phyloP scores from a whole-genome alignment of 1,140 invertebrate species.

The Goniozus legneri region DNA sequence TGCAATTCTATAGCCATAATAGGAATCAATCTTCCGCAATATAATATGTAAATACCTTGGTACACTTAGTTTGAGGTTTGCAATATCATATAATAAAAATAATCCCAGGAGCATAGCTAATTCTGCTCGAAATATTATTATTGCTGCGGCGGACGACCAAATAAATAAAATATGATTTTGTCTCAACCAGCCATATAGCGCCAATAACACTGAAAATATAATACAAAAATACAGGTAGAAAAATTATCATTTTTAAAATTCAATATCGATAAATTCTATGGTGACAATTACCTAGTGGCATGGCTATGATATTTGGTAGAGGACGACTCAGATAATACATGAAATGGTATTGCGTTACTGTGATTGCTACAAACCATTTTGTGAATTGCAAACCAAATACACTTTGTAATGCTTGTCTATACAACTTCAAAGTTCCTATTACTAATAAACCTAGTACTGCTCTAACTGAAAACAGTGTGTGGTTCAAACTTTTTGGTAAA shows the following conservation, averaged over 20 bases:
- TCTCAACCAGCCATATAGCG: conserved; percentile 81
- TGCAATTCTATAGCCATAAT: conserved; percentile 26
- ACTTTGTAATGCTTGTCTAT: conserved; percentile 67
- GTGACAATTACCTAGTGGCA: conserved; percentile 76
- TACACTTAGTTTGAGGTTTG: conserved; percentile 51
- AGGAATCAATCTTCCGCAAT: conserved; percentile 22
- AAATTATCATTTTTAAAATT: conserved; percentile 1
- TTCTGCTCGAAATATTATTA: conserved; percentile 90
- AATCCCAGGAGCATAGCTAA: conserved; percentile 83
- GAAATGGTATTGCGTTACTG: conserved; percentile 93
- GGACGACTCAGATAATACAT: conserved; percentile 94
- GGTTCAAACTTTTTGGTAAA: background rate
- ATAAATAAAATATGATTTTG: conserved; percentile 76
- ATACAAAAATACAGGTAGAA: conserved; percentile 1
- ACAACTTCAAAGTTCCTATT: conserved; percentile 68
- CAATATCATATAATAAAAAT: conserved; percentile 78
- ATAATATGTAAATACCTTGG: conserved; percentile 46
- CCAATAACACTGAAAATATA: conserved; percentile 76
- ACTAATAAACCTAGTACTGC: conserved; percentile 73
- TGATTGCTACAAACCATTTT: conserved; percentile 81
- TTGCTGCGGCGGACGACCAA: conserved; percentile 77
- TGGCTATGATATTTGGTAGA: conserved; percentile 93
- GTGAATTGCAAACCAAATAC: conserved; percentile 76
- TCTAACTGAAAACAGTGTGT: conserved; percentile 70
- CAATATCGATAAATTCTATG: background rate